Conservation (phyloP, 2,797 vertebrate species). For the Syndactyla subalaris region DNA sequence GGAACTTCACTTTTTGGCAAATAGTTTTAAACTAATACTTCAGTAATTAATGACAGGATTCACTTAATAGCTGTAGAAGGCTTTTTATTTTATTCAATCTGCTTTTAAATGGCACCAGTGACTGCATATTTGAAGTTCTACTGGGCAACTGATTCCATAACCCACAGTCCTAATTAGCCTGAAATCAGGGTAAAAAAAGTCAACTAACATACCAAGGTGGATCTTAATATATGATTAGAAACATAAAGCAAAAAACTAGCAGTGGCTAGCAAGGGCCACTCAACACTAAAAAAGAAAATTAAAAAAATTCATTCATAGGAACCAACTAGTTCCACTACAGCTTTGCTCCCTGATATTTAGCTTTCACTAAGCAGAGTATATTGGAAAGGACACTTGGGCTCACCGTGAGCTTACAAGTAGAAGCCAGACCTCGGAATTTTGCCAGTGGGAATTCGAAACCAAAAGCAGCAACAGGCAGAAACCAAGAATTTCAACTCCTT, state of each 20-base stretch:
- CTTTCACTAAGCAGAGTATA: neutral
- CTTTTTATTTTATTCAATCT: constrained; percentile 23
- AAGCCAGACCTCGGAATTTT: neutral
- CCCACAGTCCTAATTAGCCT: neutral
- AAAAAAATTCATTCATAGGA: neutral
- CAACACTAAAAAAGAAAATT: neutral
- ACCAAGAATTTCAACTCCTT: neutral
- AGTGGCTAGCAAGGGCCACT: neutral
- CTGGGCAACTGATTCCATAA: neutral
- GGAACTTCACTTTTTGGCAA: neutral
- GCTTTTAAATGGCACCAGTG: neutral
- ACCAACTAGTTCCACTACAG: neutral
- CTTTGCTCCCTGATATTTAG: neutral
- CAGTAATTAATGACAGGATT: neutral
- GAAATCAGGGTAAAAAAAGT: neutral
- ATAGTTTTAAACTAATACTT: neutral
- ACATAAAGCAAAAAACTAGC: neutral
- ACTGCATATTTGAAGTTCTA: neutral
- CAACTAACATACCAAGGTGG: neutral
- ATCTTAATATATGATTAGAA: neutral
- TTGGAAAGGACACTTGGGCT: neutral
- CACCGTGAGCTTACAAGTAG: neutral
- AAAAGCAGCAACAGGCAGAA: neutral
- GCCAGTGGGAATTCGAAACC: neutral
- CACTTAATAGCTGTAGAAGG: neutral